phyloP scores from a whole-genome alignment of 2,888 invertebrate genomes.

The Lutraria lutraria region DNA sequence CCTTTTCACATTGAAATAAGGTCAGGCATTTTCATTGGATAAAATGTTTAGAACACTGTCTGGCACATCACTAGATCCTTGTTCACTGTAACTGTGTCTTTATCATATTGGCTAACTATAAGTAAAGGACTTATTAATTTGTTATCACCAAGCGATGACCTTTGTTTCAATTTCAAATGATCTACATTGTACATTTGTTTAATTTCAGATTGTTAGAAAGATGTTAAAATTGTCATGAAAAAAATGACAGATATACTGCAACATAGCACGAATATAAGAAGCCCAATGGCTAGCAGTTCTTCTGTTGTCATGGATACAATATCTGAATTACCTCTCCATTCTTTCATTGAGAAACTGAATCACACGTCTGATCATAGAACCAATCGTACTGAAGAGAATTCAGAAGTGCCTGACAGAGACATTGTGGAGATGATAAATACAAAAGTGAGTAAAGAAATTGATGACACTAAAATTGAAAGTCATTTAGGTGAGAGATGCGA shows the following conservation, averaged over 20 bases:
- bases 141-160: too few relatives aligned
- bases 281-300: neutral
- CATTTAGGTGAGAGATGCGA: neutral
- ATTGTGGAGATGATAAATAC: neutral
- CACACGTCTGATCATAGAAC: neutral
- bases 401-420: neutral
- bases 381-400: neutral
- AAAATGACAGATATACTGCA: slow-evolving; percentile 12
- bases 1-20: too few relatives aligned
- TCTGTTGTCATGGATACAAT: slow-evolving; percentile 3
- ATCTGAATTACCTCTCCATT: slow-evolving; percentile 1
- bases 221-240: slow-evolving; percentile 12
- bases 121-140: too few relatives aligned
- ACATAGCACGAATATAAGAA: neutral
- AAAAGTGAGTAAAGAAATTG: neutral
- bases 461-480: neutral
- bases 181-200: neutral
- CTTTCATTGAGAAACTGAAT: neutral
- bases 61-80: too few relatives aligned
- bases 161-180: too few relatives aligned
- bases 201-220: neutral
- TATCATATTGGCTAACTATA: too few relatives aligned
- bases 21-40: too few relatives aligned
- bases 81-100: too few relatives aligned
- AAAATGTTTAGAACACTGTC: too few relatives aligned